Base-by-base conservation (phyloP, 1,140 invertebrate genomes). In the Pemphigus obesinymphae region DNA sequence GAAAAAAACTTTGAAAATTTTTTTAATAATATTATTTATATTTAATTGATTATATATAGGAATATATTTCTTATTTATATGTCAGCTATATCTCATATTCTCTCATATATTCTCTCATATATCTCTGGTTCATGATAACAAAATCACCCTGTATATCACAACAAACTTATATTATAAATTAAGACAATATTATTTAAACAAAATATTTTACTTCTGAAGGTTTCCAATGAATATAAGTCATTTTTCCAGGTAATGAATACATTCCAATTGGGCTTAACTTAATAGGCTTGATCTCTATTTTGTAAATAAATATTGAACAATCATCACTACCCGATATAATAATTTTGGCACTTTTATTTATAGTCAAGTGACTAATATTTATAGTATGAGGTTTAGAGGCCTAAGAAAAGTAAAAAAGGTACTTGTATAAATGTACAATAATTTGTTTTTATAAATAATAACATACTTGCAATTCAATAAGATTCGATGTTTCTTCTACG, bases 141-240 rank as follows among this genome's bases (percentile, higher is more conserved):
- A n/a, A n/a, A n/a, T n/a, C n/a, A n/a, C n/a, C n/a, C n/a, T n/a
- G n/a, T n/a, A n/a, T n/a, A n/a, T n/a, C n/a, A n/a, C n/a, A n/a
- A n/a, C n/a, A n/a, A n/a, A n/a, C n/a, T n/a, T n/a, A n/a, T n/a
- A n/a, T n/a, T n/a, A n/a, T n/a, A n/a, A n/a, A n/a, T n/a, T n/a
- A n/a, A n/a, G n/a, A n/a, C n/a, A n/a, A n/a, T n/a, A n/a, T n/a
- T n/a, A n/a, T n/a, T n/a, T n/a, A n/a, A n/a, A n/a, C n/a, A n/a
- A n/a, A n/a, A n/a, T n/a, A n/a, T 53, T 53, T 81, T 86, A 89
- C 88, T 82, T 84, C 3, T 61, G 86, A 61, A 23, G 89, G 88
- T 85, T 92, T 91, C 92, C 92, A 93, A 26, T 89, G 89, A 83
- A 93, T 88, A 84, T 87, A 91, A 6, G 89, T 90, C 0, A 91